Base-by-base conservation (phyloP, 1,140 invertebrate species). In the Neotoxoptera formosana region DNA sequence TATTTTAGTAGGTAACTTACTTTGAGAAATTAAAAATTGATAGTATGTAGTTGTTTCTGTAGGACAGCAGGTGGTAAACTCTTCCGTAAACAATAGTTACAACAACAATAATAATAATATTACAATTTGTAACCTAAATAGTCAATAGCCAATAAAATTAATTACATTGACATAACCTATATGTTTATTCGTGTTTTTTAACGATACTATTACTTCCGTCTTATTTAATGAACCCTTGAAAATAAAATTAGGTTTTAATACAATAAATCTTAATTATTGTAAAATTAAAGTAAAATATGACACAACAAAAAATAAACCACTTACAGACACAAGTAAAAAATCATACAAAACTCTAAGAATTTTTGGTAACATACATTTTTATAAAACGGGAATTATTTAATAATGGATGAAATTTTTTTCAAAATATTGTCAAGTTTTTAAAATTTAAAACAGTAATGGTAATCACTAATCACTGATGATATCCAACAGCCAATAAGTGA, bases 21-120 rank as follows among this genome's bases (percentile, higher is more conserved):
- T 89, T 56, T n/a, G 48, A 89, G 36, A 89, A 36, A 53, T 89
- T 53, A 89, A 53, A 89, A 89, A 89, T 36, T 56, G 47, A 88
- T 88, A 34, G 86, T n/a, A 25, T 7, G 56, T 56, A 8, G 23
- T 30, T 67, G 11, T 67, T 51, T 47, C 30, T n/a, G 30, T 34
- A 21, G 25, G 34, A 36, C 87, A 9, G 87, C 34, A 53, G n/a
- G 21, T 36, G 34, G 36, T 53, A 20, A 34, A 56, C 48, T 89
- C 25, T 87, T 87, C 17, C 1, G 17, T 87, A 87, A 48, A 20
- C 45, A 48, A 3, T 86, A 86, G 23, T 47, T 47, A 23, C 7
- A 41, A 47, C 41, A 47, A 83, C 41, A 36, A 83, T 83, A 83
- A 25, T 25, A 56, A 56, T 56, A 67, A 67, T n/a, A 53, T 53